Evolutionary conservation across 2,888 invertebrate species (phyloP).

Genomic region (Pomacea canaliculata): DNA sequence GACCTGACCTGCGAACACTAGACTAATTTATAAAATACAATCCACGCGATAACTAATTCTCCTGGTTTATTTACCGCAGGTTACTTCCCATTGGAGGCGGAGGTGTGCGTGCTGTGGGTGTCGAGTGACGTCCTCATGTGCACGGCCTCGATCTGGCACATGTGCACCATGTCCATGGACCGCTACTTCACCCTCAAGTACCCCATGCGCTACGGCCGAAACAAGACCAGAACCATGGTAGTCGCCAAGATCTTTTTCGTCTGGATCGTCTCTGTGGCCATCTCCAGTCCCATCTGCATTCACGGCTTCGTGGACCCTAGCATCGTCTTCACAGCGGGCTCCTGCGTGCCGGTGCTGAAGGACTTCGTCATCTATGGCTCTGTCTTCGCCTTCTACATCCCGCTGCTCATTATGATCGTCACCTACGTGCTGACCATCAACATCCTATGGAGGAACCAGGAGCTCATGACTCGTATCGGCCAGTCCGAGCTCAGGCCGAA

Average conservation of each 20-base stretch:
- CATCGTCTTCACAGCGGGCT: constrained; percentile 55
- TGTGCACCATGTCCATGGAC: constrained; percentile 74
- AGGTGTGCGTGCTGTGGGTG: constrained; percentile 81
- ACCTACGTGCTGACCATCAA: constrained; percentile 93
- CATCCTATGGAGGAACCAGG: constrained; percentile 82
- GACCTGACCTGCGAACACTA: no score
- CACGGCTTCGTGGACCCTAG: constrained; percentile 58
- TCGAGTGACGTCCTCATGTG: constrained; percentile 76
- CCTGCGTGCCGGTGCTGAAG: constrained; percentile 58
- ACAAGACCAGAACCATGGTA: constrained; percentile 67
- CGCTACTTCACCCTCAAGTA: constrained; percentile 90
- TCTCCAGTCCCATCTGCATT: constrained; percentile 70
- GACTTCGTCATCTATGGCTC: constrained; percentile 83
- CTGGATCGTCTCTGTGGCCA: constrained; percentile 84
- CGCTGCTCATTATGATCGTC: constrained; percentile 91
- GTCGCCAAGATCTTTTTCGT: constrained; percentile 89
- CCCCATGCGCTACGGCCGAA: constrained; percentile 80
- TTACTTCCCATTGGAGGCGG: constrained; percentile 81
- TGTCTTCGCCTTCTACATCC: constrained; percentile 95
- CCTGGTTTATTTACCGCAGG: constrained; percentile 74
- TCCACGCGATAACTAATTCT: no score
- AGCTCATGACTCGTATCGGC: constrained; percentile 52
- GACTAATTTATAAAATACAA: no score
- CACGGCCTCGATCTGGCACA: constrained; percentile 74
- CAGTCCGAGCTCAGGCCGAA: constrained; percentile 35